Evolutionary conservation across 2,797 vertebrate genomes (phyloP).

Genomic region (Notoglanidium macrostoma): DNA sequence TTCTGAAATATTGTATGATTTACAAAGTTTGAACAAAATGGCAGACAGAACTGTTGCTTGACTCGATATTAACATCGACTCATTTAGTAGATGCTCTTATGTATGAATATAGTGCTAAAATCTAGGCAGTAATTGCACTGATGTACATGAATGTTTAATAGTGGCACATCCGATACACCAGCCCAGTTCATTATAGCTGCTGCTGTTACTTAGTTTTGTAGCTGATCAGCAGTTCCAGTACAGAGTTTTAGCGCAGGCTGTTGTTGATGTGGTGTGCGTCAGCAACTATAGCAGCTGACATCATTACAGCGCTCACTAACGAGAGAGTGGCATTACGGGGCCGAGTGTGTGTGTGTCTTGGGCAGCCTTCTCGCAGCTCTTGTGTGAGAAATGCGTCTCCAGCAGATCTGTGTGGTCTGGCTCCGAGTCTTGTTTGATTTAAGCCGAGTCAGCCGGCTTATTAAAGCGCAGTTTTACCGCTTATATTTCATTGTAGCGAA

Average conservation of each 20-base stretch:
- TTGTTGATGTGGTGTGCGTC: constrained; percentile 28
- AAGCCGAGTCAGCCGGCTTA: constrained; percentile 34
- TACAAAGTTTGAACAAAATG: not conserved
- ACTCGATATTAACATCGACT: not conserved
- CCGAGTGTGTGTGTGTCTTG: constrained; percentile 36
- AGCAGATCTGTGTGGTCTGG: constrained; percentile 50
- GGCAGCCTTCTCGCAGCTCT: constrained; percentile 39
- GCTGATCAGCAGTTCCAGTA: constrained; percentile 31
- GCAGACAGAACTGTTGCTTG: not conserved
- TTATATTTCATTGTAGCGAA: constrained; percentile 53
- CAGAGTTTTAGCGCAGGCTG: constrained; percentile 14
- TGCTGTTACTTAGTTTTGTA: constrained; percentile 17
- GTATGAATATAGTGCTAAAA: not conserved
- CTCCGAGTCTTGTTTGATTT: constrained; percentile 53
- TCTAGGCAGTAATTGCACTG: not conserved
- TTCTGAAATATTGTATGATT: not conserved
- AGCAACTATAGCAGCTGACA: constrained; percentile 34
- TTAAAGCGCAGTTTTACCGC: constrained; percentile 53
- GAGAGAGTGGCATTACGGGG: constrained; percentile 48
- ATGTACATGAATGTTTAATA: not conserved
- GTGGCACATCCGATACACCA: not conserved
- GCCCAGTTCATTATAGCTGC: constrained; percentile 18
- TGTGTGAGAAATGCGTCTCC: constrained; percentile 41
- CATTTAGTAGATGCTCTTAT: not conserved
- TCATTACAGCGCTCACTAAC: constrained; percentile 39